Conservation (phyloP, 2,113 vertebrate genomes). For the Electrona antarctica region DNA sequence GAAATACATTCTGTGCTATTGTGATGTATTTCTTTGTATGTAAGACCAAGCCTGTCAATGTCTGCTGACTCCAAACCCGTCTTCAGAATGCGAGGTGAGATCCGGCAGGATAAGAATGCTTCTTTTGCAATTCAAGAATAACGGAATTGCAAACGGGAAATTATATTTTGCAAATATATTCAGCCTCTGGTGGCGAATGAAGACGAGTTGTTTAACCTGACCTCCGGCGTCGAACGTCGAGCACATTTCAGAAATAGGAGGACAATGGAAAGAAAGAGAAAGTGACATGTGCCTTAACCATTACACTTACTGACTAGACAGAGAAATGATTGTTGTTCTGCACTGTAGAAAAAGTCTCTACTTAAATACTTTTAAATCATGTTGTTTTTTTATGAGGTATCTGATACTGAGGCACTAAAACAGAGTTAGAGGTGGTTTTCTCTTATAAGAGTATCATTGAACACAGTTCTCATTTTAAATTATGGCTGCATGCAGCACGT, state of each 20-base stretch:
- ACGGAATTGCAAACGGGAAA: neutral
- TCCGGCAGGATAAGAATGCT: neutral
- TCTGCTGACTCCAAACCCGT: constrained; percentile 25
- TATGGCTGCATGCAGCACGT: constrained; percentile 26
- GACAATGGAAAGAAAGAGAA: neutral
- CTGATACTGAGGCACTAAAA: constrained; percentile 11
- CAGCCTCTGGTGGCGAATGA: constrained; percentile 16
- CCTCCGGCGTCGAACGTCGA: constrained; percentile 1
- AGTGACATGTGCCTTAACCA: constrained; percentile 19
- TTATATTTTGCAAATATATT: neutral
- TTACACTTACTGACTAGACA: constrained; percentile 22
- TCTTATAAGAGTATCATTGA: constrained; percentile 28
- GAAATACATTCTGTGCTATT: constrained; percentile 6
- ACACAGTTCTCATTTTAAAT: constrained; percentile 17
- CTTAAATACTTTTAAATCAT: constrained; percentile 31
- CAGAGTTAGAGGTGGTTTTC: constrained; percentile 30
- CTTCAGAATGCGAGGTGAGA: constrained; percentile 21
- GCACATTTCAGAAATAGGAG: constrained; percentile 3
- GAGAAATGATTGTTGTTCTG: constrained; percentile 14
- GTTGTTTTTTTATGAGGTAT: constrained; percentile 23
- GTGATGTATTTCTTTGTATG: constrained; percentile 39
- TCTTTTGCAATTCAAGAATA: constrained; percentile 8
- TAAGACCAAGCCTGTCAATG: constrained; percentile 46
- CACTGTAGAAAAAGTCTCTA: constrained; percentile 16
- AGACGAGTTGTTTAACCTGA: constrained; percentile 10